Base-by-base conservation (phyloP, 2,888 invertebrate species). In the Vesta saturnalis region DNA sequence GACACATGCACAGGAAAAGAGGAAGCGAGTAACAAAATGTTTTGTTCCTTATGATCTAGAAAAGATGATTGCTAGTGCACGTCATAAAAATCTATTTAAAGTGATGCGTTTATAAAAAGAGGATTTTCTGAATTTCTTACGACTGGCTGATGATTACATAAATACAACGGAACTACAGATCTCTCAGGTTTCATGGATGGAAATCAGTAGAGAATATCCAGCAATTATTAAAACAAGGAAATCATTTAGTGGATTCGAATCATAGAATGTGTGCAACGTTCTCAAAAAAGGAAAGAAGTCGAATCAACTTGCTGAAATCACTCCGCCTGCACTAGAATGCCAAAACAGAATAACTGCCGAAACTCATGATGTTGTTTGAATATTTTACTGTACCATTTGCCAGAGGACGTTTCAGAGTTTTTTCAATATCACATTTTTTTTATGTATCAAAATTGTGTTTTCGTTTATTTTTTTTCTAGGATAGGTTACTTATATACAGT, bases 281-380 rank as follows among this genome's bases (percentile, higher is more conserved):
- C 47, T 49, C 18, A 49, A 49, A 49, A 49, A 49, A 49, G 47
- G 18, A 49, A 49, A 49, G 10, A 49, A 49, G 14, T 5, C 47
- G 15, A 15, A 18, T 49, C 16, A 49, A 49, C 47, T 49, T 49
- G 47, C 47, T 49, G 47, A 49, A 49, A 49, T 49, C 18, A 8
- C 15, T 49, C 47, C 47, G 47, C 47, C 18, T 49, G 47, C 18
- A 49, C 4, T 49, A 49, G 47, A 49, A 49, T 49, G 47, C 18
- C 47, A 49, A 49, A 49, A 49, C 47, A 49, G 47, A 49, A 49
- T 18, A 49, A 49, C 47, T 18, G 47, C 47, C 47, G 47, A 49
- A 49, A 49, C 8, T n/a, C 47, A 49, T n/a, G 10, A 43, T 43
- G 43, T 43, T 49, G 47, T 49, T 49, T 49, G 47, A 49, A 49